Percentiles rank a stretch among this genome's conserved stretches.
Conservation (phyloP, 2,113 vertebrate genomes). For the Brachyhypopomus gauderio region DNA sequence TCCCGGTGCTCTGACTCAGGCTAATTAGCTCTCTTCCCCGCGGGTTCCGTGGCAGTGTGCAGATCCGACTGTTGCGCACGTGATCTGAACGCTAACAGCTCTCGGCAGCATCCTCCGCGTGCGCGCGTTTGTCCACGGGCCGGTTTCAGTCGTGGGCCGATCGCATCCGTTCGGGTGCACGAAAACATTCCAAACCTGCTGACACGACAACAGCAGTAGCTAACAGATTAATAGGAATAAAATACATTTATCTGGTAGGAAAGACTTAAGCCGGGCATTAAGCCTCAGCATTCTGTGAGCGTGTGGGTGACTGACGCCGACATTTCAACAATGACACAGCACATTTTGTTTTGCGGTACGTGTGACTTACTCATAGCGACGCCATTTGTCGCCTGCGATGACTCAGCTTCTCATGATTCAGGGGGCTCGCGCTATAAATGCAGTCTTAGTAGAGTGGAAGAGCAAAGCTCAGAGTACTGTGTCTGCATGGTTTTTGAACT, state of each 20-base stretch:
- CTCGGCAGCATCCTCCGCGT: neutral
- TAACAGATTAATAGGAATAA: too few relatives aligned
- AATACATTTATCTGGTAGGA: too few relatives aligned
- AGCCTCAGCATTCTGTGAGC: too few relatives aligned
- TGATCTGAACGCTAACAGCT: neutral
- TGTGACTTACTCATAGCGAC: neutral
- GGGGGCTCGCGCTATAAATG: neutral
- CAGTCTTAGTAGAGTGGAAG: neutral
- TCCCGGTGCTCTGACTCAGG: conserved; percentile 54
- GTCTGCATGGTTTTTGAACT: neutral
- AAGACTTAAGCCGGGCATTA: too few relatives aligned
- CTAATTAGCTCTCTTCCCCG: conserved; percentile 54
- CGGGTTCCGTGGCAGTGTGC: neutral
- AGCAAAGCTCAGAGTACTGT: neutral
- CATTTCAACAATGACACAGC: neutral
- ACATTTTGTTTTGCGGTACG: neutral
- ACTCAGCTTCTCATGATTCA: neutral
- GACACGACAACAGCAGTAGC: too few relatives aligned
- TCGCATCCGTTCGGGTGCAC: too few relatives aligned
- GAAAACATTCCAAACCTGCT: too few relatives aligned
- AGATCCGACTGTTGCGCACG: neutral
- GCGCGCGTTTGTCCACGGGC: neutral
- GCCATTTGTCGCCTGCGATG: neutral
- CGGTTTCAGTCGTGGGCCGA: neutral
- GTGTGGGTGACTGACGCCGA: neutral